Percentiles rank a stretch among this genome's conserved stretches.
phyloP scores from a whole-genome alignment of 2,797 vertebrate genomes.

The Diplodus puntazzo region DNA sequence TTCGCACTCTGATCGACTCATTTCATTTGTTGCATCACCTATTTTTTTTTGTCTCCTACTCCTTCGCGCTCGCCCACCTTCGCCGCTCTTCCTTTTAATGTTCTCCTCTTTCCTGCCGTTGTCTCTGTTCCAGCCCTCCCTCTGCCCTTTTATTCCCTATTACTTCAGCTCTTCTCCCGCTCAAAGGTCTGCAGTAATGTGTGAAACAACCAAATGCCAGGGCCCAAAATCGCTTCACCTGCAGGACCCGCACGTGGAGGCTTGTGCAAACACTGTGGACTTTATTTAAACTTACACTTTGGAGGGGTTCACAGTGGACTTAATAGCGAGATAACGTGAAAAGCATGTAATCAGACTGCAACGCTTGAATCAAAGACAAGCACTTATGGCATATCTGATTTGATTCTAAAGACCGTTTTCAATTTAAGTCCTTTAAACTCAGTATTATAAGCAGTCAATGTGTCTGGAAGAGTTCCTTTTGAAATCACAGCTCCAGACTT shows the following conservation, averaged over 20 bases:
- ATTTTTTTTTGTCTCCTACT: constrained; percentile 19
- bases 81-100: constrained; percentile 4
- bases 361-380: constrained; percentile 31
- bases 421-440: constrained; percentile 40
- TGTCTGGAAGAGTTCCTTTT: constrained; percentile 18
- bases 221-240: constrained; percentile 62
- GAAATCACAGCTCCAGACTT: constrained; percentile 17
- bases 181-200: constrained; percentile 30
- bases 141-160: constrained; percentile 2
- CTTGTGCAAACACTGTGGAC: constrained; percentile 10
- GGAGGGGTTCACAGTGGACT: neutral
- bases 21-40: constrained; percentile 49
- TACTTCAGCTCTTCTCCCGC: constrained; percentile 8
- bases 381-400: constrained; percentile 52
- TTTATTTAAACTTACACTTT: constrained; percentile 11
- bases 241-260: neutral
- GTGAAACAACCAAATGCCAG: constrained; percentile 45
- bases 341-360: constrained; percentile 19
- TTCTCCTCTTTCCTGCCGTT: neutral
- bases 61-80: neutral
- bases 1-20: constrained; percentile 18
- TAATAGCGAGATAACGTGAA: constrained; percentile 10
- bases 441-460: constrained; percentile 29
- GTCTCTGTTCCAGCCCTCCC: neutral
- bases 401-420: constrained; percentile 42